Conservation (phyloP, 2,888 invertebrate genomes). For the Trichogramma dendrolimi region DNA sequence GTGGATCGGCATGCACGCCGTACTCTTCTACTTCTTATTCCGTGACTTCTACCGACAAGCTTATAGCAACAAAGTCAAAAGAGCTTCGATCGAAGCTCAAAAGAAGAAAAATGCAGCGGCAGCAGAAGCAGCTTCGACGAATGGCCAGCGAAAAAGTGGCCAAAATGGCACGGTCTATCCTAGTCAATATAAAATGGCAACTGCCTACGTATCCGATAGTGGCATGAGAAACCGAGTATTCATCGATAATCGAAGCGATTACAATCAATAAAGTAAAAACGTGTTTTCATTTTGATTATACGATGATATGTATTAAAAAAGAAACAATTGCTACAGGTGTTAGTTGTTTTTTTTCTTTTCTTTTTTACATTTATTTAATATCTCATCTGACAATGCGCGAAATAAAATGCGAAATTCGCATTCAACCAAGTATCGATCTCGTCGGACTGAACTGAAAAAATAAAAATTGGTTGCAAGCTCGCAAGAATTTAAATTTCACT, state of each 20-base stretch:
- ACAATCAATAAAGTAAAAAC: constrained; percentile 9
- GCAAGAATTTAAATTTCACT: too few species aligned
- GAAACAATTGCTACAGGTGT: too few species aligned
- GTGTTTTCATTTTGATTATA: background rate
- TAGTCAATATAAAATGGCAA: constrained; percentile 52
- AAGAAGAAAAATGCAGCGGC: constrained; percentile 21
- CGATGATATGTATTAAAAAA: too few species aligned
- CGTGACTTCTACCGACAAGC: constrained; percentile 84
- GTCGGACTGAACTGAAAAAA: too few species aligned
- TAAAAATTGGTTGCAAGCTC: too few species aligned
- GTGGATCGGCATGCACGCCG: constrained; percentile 88
- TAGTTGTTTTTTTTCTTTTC: too few species aligned
- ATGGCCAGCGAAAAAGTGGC: constrained; percentile 8
- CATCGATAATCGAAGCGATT: constrained; percentile 46
- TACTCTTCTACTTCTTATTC: constrained; percentile 91
- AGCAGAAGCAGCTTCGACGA: background rate
- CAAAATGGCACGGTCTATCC: constrained; percentile 47
- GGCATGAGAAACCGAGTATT: constrained; percentile 55
- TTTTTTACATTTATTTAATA: too few species aligned
- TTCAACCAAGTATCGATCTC: too few species aligned
- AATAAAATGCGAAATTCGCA: too few species aligned
- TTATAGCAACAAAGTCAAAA: constrained; percentile 57
- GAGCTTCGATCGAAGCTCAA: constrained; percentile 27
- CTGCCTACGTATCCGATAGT: constrained; percentile 55
- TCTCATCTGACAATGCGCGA: too few species aligned